Percentiles rank a stretch among this genome's conserved stretches.
phyloP scores from a whole-genome alignment of 2,113 vertebrate species.

The Cyphomyrus discorhynchus region DNA sequence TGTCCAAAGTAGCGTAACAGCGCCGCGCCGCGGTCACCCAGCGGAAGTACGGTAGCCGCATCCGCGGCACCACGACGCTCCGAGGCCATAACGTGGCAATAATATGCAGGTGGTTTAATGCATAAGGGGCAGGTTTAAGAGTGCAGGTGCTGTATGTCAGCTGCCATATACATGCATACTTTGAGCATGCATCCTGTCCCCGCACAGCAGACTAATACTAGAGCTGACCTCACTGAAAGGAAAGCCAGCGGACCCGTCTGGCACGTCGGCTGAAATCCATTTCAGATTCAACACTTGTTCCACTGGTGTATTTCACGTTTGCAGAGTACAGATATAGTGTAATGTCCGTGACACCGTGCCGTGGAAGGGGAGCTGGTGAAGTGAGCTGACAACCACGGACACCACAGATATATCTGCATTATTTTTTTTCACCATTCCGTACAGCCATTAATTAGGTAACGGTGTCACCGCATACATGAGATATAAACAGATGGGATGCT shows the following conservation, averaged over 20 bases:
- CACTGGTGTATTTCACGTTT: constrained; percentile 6
- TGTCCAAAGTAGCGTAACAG: background rate
- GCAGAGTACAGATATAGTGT: background rate
- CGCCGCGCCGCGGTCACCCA: background rate
- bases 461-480: background rate
- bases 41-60: background rate
- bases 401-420: background rate
- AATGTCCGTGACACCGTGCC: background rate
- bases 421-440: background rate
- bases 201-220: background rate
- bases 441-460: background rate
- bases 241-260: background rate
- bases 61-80: background rate
- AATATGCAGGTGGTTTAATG: background rate
- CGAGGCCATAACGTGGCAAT: background rate
- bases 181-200: background rate
- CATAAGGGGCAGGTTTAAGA: background rate
- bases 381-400: background rate
- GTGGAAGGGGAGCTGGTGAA: background rate
- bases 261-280: background rate
- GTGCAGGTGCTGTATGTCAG: background rate
- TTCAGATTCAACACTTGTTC: constrained; percentile 6
- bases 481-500: background rate
- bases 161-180: background rate
- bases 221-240: background rate